Conservation (phyloP, 2,888 invertebrate genomes). For the Parthenolecanium corni region DNA sequence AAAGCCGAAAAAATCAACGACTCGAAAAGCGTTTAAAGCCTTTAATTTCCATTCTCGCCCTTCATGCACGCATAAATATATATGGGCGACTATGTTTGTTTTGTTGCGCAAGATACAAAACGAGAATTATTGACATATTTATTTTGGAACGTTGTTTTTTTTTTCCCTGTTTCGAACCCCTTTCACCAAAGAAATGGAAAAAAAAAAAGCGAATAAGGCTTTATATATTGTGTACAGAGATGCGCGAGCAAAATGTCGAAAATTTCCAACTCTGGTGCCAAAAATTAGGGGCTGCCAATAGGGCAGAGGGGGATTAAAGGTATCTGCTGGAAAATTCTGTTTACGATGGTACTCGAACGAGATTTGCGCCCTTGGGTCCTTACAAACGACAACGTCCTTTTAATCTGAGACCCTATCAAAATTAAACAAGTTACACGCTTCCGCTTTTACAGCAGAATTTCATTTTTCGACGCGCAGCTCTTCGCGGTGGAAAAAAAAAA, state of each 20-base stretch:
- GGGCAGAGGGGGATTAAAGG: conserved; percentile 20
- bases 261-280: too few species aligned
- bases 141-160: conserved; percentile 20
- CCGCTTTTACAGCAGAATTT: conserved; percentile 29
- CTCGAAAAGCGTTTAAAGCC: too few species aligned
- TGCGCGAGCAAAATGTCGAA: too few species aligned
- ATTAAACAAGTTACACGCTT: conserved; percentile 30
- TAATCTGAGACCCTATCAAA: conserved; percentile 29
- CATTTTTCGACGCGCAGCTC: conserved; percentile 12
- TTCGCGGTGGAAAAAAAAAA: neutral
- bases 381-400: conserved; percentile 26
- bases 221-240: too few species aligned
- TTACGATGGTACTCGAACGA: conserved; percentile 23
- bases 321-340: conserved; percentile 19
- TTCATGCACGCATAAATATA: too few species aligned
- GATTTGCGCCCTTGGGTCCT: conserved; percentile 22
- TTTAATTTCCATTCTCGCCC: too few species aligned
- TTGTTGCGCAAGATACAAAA: neutral
- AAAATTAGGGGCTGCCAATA: neutral
- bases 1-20: too few species aligned
- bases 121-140: conserved; percentile 18
- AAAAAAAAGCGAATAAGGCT: too few species aligned
- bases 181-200: too few species aligned
- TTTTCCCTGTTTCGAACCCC: too few species aligned
- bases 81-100: too few species aligned